phyloP scores from a whole-genome alignment of 2,797 vertebrate species.

The Glossophaga mutica region DNA sequence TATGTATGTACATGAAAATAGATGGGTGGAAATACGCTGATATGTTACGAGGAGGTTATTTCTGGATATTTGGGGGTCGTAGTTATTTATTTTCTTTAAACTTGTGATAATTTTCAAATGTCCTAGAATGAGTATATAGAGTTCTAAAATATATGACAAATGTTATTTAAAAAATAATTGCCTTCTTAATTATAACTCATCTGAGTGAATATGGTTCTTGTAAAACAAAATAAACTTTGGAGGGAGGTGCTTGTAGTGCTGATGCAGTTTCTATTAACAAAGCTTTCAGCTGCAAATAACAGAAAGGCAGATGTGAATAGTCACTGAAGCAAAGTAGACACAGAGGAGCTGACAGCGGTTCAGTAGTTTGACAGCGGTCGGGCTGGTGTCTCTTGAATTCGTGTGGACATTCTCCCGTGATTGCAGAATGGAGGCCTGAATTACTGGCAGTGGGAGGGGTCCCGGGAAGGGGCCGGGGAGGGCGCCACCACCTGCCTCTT shows the following conservation, averaged over 20 bases:
- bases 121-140: conserved; percentile 16
- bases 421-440: conserved; percentile 25
- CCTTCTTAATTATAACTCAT: conserved; percentile 26
- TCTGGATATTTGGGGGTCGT: conserved; percentile 1
- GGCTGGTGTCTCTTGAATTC: conserved; percentile 4
- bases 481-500: conserved; percentile 52
- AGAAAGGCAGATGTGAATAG: not conserved
- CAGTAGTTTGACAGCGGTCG: not conserved
- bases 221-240: not conserved
- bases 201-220: conserved; percentile 31
- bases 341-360: not conserved
- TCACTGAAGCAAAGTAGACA: not conserved
- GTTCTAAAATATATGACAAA: not conserved
- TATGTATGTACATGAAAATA: not conserved
- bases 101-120: conserved; percentile 39
- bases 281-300: conserved; percentile 40
- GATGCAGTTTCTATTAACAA: not conserved
- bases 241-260: not conserved
- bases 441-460: conserved; percentile 16
- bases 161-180: conserved; percentile 37
- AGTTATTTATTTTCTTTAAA: conserved; percentile 32
- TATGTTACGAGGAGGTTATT: not conserved
- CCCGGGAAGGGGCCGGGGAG: not conserved
- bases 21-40: not conserved
- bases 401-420: conserved; percentile 2